Evolutionary conservation across 2,113 vertebrate genomes (phyloP), one percentile per base, ranked within the genome.

Genomic region (Atherinomorus stipes): DNA sequence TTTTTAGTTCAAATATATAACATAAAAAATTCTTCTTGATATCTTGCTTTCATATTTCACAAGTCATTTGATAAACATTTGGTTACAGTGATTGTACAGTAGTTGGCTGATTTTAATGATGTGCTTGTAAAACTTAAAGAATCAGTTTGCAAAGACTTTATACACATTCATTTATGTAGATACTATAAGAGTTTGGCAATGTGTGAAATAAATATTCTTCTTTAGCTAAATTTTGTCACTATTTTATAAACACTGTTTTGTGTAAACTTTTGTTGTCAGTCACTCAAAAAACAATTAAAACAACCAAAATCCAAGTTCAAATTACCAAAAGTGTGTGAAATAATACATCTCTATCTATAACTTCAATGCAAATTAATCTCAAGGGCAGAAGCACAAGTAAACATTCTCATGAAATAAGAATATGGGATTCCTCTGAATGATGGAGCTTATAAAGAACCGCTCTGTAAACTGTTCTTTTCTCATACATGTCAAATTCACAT

Each of bases 401-500:
- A 47, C 45, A 25, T 44, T 31, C 21, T 1, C 13, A 31, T 23
- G 31, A 31, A 22, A 37, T 26, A 19, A 23, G 64, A 61, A 3
- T 22, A 2, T 26, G 21, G 22, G 21, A 44, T 31, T 53, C n/a
- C 16, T 50, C 11, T 19, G 18, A 26, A 38, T 16, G 44, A 42
- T 51, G 22, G 53, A 12, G 64, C 23, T 60, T 60, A 11, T 12
- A 45, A 54, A 28, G 71, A 61, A 47, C 15, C 44, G 25, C 37
- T 57, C 9, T 75, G 54, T 52, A 23, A 60, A 71, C 31, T 34
- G 42, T 40, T 64, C 45, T 0, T 61, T 10, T 26, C 16, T 42
- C 19, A 15, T 42, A 71, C 34, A 51, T n/a, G n/a, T n/a, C n/a
- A n/a, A 53, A 26, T 57, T 62, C 23, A 51, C 16, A 84, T 86